These are phyloP conservation scores for Bellardia pandia DNA, from an alignment of 2,888 invertebrate genomes.

Conservation along the genomic window DNA sequence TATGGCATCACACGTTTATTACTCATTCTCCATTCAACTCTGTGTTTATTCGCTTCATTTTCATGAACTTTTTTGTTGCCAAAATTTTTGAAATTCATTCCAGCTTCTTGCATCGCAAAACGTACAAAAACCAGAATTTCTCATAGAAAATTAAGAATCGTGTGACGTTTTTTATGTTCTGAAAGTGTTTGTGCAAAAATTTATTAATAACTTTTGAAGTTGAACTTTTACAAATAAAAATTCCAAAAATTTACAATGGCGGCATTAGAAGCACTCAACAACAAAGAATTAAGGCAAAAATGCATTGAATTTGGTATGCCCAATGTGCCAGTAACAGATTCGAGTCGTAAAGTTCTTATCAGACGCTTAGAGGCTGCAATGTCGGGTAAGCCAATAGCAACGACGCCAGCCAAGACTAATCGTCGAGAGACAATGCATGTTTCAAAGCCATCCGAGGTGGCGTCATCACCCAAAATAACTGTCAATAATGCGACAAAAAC, in stretches of 20 bases:
- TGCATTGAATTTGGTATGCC: slow-evolving; percentile 81
- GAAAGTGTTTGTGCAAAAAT: slow-evolving; percentile 12
- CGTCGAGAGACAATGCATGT: slow-evolving; percentile 81
- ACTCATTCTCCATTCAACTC: slow-evolving; percentile 40
- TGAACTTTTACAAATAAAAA: not conserved
- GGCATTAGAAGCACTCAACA: slow-evolving; percentile 79
- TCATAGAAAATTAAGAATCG: slow-evolving; percentile 8
- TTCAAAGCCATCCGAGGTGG: slow-evolving; percentile 61
- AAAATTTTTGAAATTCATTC: slow-evolving; percentile 71
- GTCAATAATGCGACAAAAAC: slow-evolving; percentile 61
- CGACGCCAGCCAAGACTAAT: slow-evolving; percentile 71
- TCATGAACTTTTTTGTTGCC: slow-evolving; percentile 60
- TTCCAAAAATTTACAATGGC: slow-evolving; percentile 72
- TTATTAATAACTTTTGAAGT: not conserved
- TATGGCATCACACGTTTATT: too few relatives aligned
- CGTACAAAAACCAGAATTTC: slow-evolving; percentile 34
- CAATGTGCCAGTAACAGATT: slow-evolving; percentile 82
- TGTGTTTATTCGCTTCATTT: slow-evolving; percentile 59
- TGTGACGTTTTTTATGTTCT: slow-evolving; percentile 53
- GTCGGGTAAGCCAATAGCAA: slow-evolving; percentile 74
- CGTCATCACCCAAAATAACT: slow-evolving; percentile 73
- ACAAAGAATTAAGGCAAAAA: slow-evolving; percentile 79
- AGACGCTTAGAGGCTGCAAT: slow-evolving; percentile 78
- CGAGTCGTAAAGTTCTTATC: slow-evolving; percentile 80
- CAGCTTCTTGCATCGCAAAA: slow-evolving; percentile 51